Percentiles rank a stretch among this genome's conserved stretches.
phyloP scores from a whole-genome alignment of 2,888 invertebrate species.

The Hyalella azteca region DNA sequence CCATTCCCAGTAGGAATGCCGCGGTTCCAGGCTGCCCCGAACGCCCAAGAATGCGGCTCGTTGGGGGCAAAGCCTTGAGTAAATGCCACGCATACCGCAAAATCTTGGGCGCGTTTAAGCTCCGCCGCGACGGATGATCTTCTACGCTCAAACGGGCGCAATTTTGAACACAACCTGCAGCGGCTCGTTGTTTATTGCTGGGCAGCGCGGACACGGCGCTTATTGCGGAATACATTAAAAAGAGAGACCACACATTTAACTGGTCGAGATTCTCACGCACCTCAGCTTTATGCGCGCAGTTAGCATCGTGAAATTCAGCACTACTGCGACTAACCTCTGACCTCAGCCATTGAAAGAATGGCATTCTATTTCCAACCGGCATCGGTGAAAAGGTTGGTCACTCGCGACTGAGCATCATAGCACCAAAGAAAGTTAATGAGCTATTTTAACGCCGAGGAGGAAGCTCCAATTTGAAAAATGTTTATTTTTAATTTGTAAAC shows the following conservation, averaged over 20 bases:
- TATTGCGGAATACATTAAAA: constrained; percentile 9
- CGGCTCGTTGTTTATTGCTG: constrained; percentile 23
- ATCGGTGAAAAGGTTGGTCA: too few species aligned
- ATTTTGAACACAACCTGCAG: neutral
- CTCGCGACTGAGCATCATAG: too few species aligned
- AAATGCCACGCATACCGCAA: neutral
- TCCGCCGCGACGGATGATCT: neutral
- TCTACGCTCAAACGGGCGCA: neutral
- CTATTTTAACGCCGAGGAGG: too few species aligned
- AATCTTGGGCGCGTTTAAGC: constrained; percentile 6
- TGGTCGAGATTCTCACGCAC: neutral
- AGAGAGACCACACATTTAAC: neutral
- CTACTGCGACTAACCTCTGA: too few species aligned
- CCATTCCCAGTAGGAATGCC: constrained; percentile 11
- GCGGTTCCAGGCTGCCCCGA: neutral
- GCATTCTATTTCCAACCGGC: too few species aligned
- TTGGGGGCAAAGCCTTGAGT: neutral
- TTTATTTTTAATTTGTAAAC: too few species aligned
- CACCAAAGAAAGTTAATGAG: too few species aligned
- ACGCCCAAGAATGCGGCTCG: neutral
- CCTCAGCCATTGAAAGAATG: too few species aligned
- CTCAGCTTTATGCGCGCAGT: neutral
- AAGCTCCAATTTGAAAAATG: too few species aligned
- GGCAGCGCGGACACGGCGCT: neutral
- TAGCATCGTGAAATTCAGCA: neutral